These are phyloP conservation scores for Rhombomys opimus DNA, from an alignment of 2,113 vertebrate species.

Conservation along the genomic window DNA sequence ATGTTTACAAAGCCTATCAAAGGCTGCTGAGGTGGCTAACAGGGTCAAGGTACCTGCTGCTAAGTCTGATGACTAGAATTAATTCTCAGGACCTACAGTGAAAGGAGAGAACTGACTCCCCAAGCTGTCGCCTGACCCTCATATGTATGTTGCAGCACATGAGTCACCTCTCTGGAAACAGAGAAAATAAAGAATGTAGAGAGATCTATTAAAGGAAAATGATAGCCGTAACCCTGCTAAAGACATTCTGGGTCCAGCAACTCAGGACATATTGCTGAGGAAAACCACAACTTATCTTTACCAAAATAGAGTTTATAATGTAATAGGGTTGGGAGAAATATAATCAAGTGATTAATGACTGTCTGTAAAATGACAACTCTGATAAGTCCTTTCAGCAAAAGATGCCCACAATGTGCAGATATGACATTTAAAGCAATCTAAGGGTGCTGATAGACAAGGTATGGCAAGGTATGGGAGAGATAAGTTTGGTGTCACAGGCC, in stretches of 20 bases:
- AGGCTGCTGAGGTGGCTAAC: background rate
- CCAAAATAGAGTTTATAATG: background rate
- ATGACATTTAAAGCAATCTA: background rate
- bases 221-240: background rate
- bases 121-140: background rate
- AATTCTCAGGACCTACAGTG: background rate
- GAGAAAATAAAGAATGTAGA: background rate
- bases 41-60: background rate
- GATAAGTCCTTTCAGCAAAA: background rate
- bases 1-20: background rate
- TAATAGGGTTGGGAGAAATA: background rate
- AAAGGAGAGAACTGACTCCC: background rate
- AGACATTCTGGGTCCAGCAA: background rate
- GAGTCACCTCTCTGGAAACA: no score
- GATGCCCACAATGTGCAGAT: no score
- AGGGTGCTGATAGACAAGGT: background rate
- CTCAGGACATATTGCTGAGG: background rate
- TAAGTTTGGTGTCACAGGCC: background rate
- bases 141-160: background rate
- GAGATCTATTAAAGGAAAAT: background rate
- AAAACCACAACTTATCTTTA: background rate
- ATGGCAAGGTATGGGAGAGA: background rate
- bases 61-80: background rate
- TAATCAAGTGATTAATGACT: background rate
- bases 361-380: background rate